Percentiles rank a stretch among this genome's conserved stretches.
phyloP scores from a whole-genome alignment of 2,113 vertebrate genomes.

The Bostrychus sinensis region DNA sequence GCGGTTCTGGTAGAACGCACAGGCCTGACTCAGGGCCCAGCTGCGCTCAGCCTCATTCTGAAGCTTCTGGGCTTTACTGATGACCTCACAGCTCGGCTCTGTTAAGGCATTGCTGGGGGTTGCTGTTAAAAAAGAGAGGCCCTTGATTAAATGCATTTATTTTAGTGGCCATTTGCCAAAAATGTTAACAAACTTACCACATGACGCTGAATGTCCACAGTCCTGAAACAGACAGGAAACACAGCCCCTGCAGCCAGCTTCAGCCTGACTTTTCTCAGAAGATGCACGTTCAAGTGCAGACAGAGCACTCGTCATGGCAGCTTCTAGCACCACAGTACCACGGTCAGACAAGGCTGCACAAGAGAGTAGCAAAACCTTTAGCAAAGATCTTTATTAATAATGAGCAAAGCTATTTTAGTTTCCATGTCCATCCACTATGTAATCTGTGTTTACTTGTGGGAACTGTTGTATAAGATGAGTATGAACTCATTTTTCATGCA shows the following conservation, averaged over 20 bases:
- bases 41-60: constrained; percentile 80
- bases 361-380: not conserved
- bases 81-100: constrained; percentile 83
- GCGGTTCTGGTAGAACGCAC: constrained; percentile 83
- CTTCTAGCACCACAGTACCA: constrained; percentile 87
- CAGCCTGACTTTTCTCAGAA: constrained; percentile 73
- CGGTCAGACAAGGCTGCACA: constrained; percentile 83
- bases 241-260: constrained; percentile 78
- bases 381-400: not conserved
- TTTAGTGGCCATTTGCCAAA: not conserved
- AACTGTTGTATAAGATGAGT: not conserved
- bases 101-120: constrained; percentile 40
- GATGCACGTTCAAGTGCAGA: constrained; percentile 80
- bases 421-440: too few relatives aligned
- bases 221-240: constrained; percentile 85
- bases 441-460: constrained; percentile 17
- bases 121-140: constrained; percentile 45
- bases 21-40: constrained; percentile 86
- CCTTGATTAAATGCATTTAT: not conserved
- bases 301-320: constrained; percentile 81
- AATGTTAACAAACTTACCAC: constrained; percentile 68
- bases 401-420: too few relatives aligned
- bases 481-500: constrained; percentile 44
- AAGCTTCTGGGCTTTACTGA: constrained; percentile 78
- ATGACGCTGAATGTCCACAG: constrained; percentile 75